Percentiles rank a stretch among this genome's conserved stretches.
phyloP scores from a whole-genome alignment of 2,888 invertebrate species.

The Tipula unca region DNA sequence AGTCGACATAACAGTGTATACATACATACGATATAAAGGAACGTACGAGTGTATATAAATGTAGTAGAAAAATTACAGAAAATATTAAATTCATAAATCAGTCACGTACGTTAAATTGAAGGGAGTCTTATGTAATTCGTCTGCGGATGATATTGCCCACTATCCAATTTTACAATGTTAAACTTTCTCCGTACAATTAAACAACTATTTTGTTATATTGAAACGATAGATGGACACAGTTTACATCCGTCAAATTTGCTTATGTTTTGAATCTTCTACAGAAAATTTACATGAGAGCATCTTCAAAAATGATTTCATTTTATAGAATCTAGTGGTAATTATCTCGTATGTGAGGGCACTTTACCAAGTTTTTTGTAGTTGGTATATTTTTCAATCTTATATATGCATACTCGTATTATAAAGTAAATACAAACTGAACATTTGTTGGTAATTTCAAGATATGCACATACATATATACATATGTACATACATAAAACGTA shows the following conservation, averaged over 20 bases:
- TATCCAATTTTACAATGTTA: no score
- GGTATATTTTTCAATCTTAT: background rate
- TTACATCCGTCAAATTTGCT: no score
- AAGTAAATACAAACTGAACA: background rate
- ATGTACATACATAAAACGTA: no score
- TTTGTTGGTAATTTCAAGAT: background rate
- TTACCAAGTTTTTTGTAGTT: background rate
- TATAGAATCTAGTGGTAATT: constrained; percentile 3
- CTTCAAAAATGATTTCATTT: background rate
- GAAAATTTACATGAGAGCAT: no score
- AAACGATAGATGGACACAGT: no score
- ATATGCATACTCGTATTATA: no score
- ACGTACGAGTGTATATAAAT: background rate
- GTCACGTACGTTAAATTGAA: background rate
- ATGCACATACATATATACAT: background rate
- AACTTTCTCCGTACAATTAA: no score
- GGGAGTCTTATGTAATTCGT: no score
- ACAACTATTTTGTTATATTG: no score
- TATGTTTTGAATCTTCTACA: no score
- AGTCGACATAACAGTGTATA: background rate
- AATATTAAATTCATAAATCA: background rate
- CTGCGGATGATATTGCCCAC: no score
- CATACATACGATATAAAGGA: background rate
- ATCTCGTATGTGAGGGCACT: background rate
- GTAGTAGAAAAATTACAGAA: background rate